phyloP scores from a whole-genome alignment of 2,113 vertebrate genomes.

The Tragelaphus buxtoni region DNA sequence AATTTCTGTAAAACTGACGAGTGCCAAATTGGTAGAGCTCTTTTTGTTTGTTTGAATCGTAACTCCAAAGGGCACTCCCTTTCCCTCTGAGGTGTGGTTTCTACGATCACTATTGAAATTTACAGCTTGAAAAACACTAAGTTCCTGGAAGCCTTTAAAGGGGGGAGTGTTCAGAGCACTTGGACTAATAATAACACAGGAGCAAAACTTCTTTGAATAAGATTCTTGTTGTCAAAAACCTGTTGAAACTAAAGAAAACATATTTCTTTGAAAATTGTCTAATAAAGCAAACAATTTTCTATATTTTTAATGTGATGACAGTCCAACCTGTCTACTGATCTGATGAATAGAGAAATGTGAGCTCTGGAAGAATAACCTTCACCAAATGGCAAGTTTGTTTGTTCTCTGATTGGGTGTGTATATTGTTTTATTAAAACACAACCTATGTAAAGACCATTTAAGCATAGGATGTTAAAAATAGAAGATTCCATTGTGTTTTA shows the following conservation, averaged over 20 bases:
- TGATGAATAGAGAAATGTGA: constrained; percentile 1
- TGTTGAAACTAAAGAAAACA: constrained; percentile 16
- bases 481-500: constrained; percentile 8
- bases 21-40: constrained; percentile 22
- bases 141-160: constrained; percentile 9
- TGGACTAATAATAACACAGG: background rate
- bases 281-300: background rate
- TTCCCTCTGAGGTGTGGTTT: constrained; percentile 41
- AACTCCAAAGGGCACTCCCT: background rate
- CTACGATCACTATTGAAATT: constrained; percentile 8
- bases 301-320: background rate
- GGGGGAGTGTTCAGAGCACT: background rate
- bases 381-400: constrained; percentile 33
- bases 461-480: background rate
- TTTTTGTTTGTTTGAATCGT: constrained; percentile 14
- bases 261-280: background rate
- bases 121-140: constrained; percentile 21
- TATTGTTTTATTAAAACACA: constrained; percentile 6
- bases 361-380: constrained; percentile 24
- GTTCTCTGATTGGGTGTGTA: constrained; percentile 15
- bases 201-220: constrained; percentile 23
- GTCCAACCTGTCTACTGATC: constrained; percentile 4
- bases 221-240: background rate
- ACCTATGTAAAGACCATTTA: background rate
- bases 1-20: constrained; percentile 37